Conservation (phyloP, 2,797 vertebrate species). For the Rhinogobio ventralis region DNA sequence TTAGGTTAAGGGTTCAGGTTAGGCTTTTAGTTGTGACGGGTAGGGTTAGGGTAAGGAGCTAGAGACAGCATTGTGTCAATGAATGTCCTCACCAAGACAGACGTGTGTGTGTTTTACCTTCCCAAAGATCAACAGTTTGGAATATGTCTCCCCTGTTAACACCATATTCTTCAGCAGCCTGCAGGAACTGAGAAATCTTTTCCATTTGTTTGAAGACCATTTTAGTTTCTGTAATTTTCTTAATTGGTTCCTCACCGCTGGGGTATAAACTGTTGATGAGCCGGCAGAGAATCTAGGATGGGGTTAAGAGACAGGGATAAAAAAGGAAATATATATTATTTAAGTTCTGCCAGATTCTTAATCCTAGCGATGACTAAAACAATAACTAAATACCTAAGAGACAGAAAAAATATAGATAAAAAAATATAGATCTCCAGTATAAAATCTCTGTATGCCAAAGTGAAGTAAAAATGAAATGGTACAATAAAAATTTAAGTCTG, state of each 20-base stretch:
- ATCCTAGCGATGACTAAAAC: background rate
- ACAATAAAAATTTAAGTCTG: background rate
- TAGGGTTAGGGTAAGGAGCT: no score
- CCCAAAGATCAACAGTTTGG: conserved; percentile 89
- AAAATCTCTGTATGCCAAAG: background rate
- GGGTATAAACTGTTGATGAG: conserved; percentile 88
- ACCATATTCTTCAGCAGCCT: conserved; percentile 84
- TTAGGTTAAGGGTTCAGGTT: no score
- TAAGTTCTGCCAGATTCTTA: background rate
- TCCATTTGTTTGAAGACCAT: conserved; percentile 92
- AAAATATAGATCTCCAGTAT: background rate
- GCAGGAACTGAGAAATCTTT: conserved; percentile 87
- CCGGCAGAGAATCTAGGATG: conserved; percentile 82
- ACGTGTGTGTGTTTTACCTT: conserved; percentile 76
- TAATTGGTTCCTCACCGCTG: conserved; percentile 82
- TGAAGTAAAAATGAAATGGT: no score
- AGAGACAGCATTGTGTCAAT: no score
- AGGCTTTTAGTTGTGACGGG: no score
- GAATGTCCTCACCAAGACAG: no score
- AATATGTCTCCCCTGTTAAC: conserved; percentile 87
- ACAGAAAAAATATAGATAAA: background rate
- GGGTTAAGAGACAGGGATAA: conserved; percentile 1
- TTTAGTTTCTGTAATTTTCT: conserved; percentile 86
- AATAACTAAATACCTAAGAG: no score
- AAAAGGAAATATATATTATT: background rate